Base-by-base conservation (phyloP, 2,888 invertebrate species). In the Stictocephala bisonia region DNA sequence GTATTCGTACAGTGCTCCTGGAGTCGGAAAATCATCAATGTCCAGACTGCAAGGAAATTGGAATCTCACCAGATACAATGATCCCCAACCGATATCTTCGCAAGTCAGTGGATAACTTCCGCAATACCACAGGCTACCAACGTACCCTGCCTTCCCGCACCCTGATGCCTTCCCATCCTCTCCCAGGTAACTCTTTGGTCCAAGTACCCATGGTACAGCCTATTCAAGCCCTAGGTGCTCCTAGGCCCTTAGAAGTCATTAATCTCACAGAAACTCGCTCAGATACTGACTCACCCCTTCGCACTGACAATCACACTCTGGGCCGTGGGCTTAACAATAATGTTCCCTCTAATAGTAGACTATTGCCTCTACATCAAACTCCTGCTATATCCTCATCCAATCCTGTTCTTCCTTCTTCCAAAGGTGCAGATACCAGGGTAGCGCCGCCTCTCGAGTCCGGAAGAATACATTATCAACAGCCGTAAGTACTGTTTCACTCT, bases 1-100 rank as follows among this genome's bases (percentile, higher is more conserved):
- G 95, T 86, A 94, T 97, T 74, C 89, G 97, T 77, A 93, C 92
- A 75, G 91, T 92, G 53, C 85, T 98, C 58, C 83, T 98, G 71
- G 97, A 97, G 82, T 95, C 96, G 0, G 97, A 97, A 81, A 96
- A 97, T 75, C 96, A 96, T 80, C 94, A 96, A 83, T 98, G 98
- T 84, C 97, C 97, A 0, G 93, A 95, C 80, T 98, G 98, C 83
- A 91, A 93, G 73, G 96, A 97, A 83, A 93, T 93, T 80, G 96
- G 95, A 80, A 93, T 96, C 53, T 94, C 96, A 0, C 97, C 97
- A 0, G 95, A 94, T 58, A 95, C 94, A 0, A 87, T 98, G 48
- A 96, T 97, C 79, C 96, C 97, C 1, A 97, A 97, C 83, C 89
- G 96, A 79, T 96, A 94, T 86, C 85, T 97, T 74, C 88, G 97